A percentile compares a stretch with the other conserved stretches of the same genome.
These are phyloP conservation scores for Mugil cephalus DNA, from an alignment of 2,113 vertebrate genomes.

Conservation along the genomic window DNA sequence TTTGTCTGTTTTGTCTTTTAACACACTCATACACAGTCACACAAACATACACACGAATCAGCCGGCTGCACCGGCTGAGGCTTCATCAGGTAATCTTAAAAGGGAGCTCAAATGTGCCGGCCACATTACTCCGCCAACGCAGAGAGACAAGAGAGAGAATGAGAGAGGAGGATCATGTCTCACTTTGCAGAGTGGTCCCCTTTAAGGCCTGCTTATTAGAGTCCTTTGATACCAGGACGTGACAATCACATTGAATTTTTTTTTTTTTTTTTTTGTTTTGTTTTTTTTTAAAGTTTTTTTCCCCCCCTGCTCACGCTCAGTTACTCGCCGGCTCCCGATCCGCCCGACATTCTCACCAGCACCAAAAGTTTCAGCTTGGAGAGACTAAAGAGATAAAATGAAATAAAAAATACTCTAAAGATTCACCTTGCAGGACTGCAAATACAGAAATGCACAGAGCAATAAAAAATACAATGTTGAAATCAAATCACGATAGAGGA, in stretches of 20 bases:
- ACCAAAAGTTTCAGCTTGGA: conserved; percentile 78
- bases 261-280: not conserved
- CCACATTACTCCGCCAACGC: conserved; percentile 24
- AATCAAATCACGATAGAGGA: conserved; percentile 82
- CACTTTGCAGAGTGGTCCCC: conserved; percentile 55
- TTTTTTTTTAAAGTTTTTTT: no score
- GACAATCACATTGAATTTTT: conserved; percentile 57
- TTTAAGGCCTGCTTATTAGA: conserved; percentile 67
- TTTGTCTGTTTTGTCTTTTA: conserved; percentile 43
- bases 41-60: conserved; percentile 27
- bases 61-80: conserved; percentile 70
- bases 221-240: conserved; percentile 68
- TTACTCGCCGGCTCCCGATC: conserved; percentile 38
- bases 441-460: conserved; percentile 85
- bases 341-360: conserved; percentile 69
- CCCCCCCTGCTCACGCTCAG: conserved; percentile 9
- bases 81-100: conserved; percentile 61
- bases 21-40: conserved; percentile 13
- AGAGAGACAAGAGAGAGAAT: not conserved
- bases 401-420: conserved; percentile 79
- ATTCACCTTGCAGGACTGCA: conserved; percentile 82
- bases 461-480: conserved; percentile 83
- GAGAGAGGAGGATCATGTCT: conserved; percentile 14
- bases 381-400: conserved; percentile 72
- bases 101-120: conserved; percentile 44